phyloP scores from a whole-genome alignment of 2,797 vertebrate genomes.

The Lithobates pipiens region DNA sequence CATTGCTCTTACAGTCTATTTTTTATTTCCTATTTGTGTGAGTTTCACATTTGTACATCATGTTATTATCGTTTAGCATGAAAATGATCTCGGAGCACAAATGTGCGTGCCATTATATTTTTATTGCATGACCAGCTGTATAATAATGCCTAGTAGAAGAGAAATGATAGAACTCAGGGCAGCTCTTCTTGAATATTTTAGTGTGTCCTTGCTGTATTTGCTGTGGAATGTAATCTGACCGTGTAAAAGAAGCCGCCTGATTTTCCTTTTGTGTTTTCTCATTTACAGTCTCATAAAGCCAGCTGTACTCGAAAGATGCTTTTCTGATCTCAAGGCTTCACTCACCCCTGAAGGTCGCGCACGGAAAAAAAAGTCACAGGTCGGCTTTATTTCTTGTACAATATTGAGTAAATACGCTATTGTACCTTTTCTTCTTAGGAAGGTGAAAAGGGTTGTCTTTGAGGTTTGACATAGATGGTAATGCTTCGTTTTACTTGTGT shows the following conservation, averaged over 20 bases:
- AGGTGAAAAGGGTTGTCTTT: background rate
- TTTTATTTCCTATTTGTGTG: background rate
- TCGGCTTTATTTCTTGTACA: conserved; percentile 66
- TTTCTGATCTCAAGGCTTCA: conserved; percentile 81
- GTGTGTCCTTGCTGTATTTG: conserved; percentile 29
- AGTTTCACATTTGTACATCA: background rate
- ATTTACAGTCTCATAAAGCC: conserved; percentile 81
- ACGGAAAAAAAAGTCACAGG: conserved; percentile 86
- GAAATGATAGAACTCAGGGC: conserved; percentile 41
- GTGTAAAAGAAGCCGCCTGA: background rate
- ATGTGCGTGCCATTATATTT: conserved; percentile 45
- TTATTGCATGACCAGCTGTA: conserved; percentile 37
- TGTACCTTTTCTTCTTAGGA: background rate
- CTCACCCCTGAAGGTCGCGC: conserved; percentile 71
- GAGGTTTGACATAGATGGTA: background rate
- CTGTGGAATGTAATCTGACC: conserved; percentile 50
- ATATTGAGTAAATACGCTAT: conserved; percentile 1
- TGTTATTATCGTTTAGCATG: conserved; percentile 5
- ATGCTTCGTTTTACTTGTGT: background rate
- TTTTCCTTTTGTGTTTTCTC: conserved; percentile 45
- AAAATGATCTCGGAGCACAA: conserved; percentile 3
- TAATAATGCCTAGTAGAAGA: conserved; percentile 10
- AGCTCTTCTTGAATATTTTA: conserved; percentile 42
- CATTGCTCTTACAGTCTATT: background rate
- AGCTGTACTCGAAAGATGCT: conserved; percentile 76